Evolutionary conservation across 2,113 vertebrate genomes (phyloP), one percentile per base, ranked within the genome.

Genomic region (Siniperca knerii): DNA sequence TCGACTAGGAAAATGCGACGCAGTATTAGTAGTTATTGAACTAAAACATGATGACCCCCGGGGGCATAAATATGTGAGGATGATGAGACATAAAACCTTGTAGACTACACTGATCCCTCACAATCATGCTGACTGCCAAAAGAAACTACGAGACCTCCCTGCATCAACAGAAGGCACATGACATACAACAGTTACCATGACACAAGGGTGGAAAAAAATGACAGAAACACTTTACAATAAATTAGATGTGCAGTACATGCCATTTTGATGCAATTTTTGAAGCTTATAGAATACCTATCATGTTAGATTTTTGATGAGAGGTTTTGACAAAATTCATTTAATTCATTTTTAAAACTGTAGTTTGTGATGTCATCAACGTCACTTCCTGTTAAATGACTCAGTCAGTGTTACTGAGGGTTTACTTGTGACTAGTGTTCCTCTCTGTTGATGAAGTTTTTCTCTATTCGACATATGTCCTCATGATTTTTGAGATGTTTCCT

Each of bases 71-170:
- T 42, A 84, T 73, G 50, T 29, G 52, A 62, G 81, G 85, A 74
- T 78, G 62, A 88, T 64, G 73, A 67, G 55, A 73, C 23, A 15
- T 77, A 77, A 89, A 82, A 82, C 72, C 52, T 64, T 55, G 25
- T 50, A 82, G 81, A 89, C 82, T 88, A 89, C 40, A 57, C 57
- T 82, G 75, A 87, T 92, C 82, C 82, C 35, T 90, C 72, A 60
- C 81, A 46, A 65, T 35, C 46, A 9, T 13, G 23, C 65, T 48
- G 69, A 75, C 58, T 42, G 65, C 66, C n/a, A 73, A 82, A 85
- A 76, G 35, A 79, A 69, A 83, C 35, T n/a, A 61, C 2, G 9
- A 66, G 70, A 79, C 65, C 48, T 15, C 74, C 58, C 50, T 2
- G 11, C 37, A 74, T 66, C 61, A 60, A 55, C 29, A 65, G 18